phyloP scores from a whole-genome alignment of 2,797 vertebrate species.

The Arrhamphus sclerolepis region DNA sequence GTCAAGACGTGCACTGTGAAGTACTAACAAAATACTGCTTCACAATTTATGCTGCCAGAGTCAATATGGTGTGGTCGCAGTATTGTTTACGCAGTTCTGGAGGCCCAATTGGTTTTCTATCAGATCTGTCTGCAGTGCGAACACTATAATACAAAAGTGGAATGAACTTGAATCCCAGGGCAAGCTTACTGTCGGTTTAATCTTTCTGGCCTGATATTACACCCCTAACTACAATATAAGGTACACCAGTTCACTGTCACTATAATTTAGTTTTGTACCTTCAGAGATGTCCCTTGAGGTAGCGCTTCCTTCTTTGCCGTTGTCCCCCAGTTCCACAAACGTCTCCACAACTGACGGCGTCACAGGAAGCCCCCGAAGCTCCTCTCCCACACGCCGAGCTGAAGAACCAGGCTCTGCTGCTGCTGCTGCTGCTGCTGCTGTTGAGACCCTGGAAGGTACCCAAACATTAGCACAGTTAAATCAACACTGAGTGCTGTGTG shows the following conservation, averaged over 20 bases:
- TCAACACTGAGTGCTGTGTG: conserved; percentile 33
- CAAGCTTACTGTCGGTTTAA: conserved; percentile 44
- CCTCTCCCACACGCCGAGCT: conserved; percentile 35
- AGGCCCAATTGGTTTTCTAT: conserved; percentile 54
- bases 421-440: conserved; percentile 28
- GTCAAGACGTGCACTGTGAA: conserved; percentile 49
- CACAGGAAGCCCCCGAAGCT: conserved; percentile 34
- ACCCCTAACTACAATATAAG: conserved; percentile 51
- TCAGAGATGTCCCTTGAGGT: conserved; percentile 44
- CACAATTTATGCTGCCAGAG: conserved; percentile 31
- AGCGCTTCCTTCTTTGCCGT: conserved; percentile 34
- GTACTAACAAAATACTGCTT: conserved; percentile 42
- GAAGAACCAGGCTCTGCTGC: conserved; percentile 30
- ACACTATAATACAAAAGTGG: conserved; percentile 46
- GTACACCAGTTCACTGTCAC: conserved; percentile 48
- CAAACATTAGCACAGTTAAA: conserved; percentile 60
- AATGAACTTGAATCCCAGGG: conserved; percentile 57
- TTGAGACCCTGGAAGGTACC: conserved; percentile 59
- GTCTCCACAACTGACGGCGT: conserved; percentile 19
- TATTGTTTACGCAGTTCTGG: conserved; percentile 52
- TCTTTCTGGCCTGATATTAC: conserved; percentile 58
- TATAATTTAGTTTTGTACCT: conserved; percentile 70
- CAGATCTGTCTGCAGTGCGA: conserved; percentile 43
- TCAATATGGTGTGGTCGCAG: conserved; percentile 34
- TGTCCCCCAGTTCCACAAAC: conserved; percentile 31